phyloP scores from a whole-genome alignment of 2,113 vertebrate genomes.

The Lucifuga dentata region DNA sequence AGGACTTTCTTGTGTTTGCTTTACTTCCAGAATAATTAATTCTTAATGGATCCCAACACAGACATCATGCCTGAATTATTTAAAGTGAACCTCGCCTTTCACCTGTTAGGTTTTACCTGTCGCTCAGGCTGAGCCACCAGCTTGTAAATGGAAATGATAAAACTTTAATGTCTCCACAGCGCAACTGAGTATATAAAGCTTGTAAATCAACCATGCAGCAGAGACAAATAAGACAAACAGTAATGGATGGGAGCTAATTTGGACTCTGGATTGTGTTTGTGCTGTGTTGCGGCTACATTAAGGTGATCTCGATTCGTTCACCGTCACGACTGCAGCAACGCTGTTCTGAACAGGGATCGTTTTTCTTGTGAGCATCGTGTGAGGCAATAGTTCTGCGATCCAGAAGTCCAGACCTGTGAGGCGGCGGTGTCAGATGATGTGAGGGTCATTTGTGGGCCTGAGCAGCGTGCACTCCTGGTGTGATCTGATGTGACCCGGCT shows the following conservation, averaged over 20 bases:
- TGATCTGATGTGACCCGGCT: slow-evolving; percentile 32
- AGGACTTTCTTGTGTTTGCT: slow-evolving; percentile 44
- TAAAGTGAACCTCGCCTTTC: slow-evolving; percentile 32
- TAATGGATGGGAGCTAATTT: slow-evolving; percentile 7
- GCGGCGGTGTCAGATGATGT: slow-evolving; percentile 25
- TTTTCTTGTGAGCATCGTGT: not conserved
- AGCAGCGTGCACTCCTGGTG: slow-evolving; percentile 23
- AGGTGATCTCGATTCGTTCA: not conserved
- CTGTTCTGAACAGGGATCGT: not conserved
- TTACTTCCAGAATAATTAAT: slow-evolving; percentile 30
- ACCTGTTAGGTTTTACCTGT: slow-evolving; percentile 18
- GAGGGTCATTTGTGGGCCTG: slow-evolving; percentile 10
- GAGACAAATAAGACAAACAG: not conserved
- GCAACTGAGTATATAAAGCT: slow-evolving; percentile 3
- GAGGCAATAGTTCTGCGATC: not conserved
- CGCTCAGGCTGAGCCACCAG: slow-evolving; percentile 1
- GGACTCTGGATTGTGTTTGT: not conserved
- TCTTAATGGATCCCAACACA: slow-evolving; percentile 21
- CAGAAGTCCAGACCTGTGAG: slow-evolving; percentile 7
- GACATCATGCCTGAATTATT: slow-evolving; percentile 45
- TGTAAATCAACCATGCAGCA: not conserved
- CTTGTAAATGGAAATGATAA: slow-evolving; percentile 30
- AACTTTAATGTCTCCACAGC: slow-evolving; percentile 11
- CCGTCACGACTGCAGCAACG: not conserved
- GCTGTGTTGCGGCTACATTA: not conserved